Evolutionary conservation across 2,113 vertebrate genomes (phyloP).

Genomic region (Pelodiscus sinensis): DNA sequence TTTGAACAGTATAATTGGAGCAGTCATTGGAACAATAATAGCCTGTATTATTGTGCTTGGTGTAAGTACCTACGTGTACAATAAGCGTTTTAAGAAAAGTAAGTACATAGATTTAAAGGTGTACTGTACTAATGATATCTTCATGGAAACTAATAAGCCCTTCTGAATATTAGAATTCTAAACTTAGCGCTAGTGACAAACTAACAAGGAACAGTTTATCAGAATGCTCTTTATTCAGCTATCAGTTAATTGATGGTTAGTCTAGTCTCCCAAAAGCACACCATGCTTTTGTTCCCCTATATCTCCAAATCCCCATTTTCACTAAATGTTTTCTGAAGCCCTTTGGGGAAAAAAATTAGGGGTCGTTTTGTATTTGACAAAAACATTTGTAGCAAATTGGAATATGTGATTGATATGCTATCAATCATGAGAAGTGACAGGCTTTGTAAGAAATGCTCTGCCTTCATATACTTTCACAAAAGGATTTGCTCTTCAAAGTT

Average conservation of each 20-base stretch:
- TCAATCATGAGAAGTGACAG: neutral
- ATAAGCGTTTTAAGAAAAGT: neutral
- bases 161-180: neutral
- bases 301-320: neutral
- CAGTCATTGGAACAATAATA: neutral
- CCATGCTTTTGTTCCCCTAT: accelerated
- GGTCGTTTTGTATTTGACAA: neutral
- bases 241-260: neutral
- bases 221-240: neutral
- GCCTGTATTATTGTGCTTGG: neutral
- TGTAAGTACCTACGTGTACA: neutral
- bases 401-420: neutral
- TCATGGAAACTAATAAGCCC: neutral
- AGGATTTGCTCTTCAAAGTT: neutral
- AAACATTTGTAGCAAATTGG: neutral
- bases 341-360: neutral
- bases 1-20: neutral
- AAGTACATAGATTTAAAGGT: neutral
- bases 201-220: accelerated
- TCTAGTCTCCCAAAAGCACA: neutral
- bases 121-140: neutral
- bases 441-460: neutral
- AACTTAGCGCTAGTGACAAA: neutral
- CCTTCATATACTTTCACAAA: neutral
- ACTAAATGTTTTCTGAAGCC: neutral